Evolutionary conservation across 2,888 invertebrate genomes (phyloP).

Genomic region (Philonicus albiceps): DNA sequence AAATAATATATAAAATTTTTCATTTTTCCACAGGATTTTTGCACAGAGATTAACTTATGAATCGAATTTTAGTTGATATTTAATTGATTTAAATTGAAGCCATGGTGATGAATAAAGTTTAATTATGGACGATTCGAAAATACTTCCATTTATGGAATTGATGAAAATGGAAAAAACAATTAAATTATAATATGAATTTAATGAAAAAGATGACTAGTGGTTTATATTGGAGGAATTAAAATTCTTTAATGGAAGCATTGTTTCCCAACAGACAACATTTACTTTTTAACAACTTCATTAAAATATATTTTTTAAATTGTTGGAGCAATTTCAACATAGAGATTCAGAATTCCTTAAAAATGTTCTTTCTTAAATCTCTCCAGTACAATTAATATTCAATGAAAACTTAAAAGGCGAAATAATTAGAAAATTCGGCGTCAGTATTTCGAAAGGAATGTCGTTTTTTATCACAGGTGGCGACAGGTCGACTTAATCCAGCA

Average conservation of each 20-base stretch:
- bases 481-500: background rate
- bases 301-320: no score
- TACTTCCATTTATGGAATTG: background rate
- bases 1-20: background rate
- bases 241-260: background rate
- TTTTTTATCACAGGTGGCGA: background rate
- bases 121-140: background rate
- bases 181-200: background rate
- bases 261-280: no score
- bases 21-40: background rate
- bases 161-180: background rate
- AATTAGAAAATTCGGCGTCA: no score
- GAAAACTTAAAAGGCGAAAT: no score
- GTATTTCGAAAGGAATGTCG: background rate
- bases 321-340: no score
- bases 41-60: background rate
- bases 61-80: background rate
- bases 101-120: background rate
- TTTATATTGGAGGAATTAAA: no score
- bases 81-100: background rate
- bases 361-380: no score
- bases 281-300: no score
- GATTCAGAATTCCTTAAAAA: no score
- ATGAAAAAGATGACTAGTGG: background rate
- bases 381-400: no score